Conservation (phyloP, 92 coral and sea anemone species). For the Phenganax marumi region DNA sequence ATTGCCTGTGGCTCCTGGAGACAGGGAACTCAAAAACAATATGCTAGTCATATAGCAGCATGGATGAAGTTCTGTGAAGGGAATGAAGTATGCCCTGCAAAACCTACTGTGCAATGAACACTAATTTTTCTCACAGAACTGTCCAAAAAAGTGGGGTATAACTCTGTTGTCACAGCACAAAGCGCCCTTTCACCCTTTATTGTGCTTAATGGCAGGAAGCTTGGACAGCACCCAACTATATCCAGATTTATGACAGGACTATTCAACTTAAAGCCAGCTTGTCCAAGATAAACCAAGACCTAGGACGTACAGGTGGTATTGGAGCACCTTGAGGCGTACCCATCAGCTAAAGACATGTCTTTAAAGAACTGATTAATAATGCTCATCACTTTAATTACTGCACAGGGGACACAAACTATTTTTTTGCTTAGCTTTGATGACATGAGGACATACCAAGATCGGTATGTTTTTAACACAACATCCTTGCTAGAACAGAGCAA, state of each 20-base stretch:
- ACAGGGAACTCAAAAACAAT: background rate
- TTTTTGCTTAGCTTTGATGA: conserved; percentile 47
- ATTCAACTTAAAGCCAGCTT: conserved; percentile 52
- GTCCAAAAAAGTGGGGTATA: conserved; percentile 51
- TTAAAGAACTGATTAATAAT: conserved; percentile 51
- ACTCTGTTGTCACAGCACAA: conserved; percentile 45
- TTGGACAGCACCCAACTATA: conserved; percentile 39
- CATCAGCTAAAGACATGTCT: conserved; percentile 33
- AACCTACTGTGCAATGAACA: background rate
- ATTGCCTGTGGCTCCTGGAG: conserved; percentile 57
- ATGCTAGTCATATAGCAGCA: conserved; percentile 42
- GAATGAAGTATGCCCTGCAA: background rate
- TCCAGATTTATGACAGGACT: no score
- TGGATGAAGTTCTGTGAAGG: conserved; percentile 40
- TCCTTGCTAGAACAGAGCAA: conserved; percentile 46
- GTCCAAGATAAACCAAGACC: conserved; percentile 48
- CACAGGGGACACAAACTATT: conserved; percentile 59
- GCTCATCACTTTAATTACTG: conserved; percentile 55
- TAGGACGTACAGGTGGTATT: conserved; percentile 45
- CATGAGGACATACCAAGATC: conserved; percentile 43
- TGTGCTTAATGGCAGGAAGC: conserved; percentile 47
- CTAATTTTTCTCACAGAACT: conserved; percentile 42
- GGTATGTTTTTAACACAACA: conserved; percentile 40
- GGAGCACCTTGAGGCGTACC: conserved; percentile 25
- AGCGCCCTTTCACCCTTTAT: conserved; percentile 14